Evolutionary conservation across 2,797 vertebrate species (phyloP), one percentile per base, ranked within the genome.

Genomic region (Hypotaenidia okinawae): DNA sequence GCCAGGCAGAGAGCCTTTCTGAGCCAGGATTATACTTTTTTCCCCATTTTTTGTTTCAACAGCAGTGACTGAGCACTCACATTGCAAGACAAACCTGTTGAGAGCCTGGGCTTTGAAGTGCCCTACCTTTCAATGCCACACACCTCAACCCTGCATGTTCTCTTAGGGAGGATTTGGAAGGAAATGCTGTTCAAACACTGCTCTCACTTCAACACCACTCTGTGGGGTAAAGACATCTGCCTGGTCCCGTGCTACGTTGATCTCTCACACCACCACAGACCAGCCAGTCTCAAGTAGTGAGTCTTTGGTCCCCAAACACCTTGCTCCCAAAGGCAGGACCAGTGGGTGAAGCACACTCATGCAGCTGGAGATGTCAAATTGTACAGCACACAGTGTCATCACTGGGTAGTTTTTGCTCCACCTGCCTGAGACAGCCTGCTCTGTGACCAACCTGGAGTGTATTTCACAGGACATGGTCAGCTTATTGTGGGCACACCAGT

Each of bases 91-190:
- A 37, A 61, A 35, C 10, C 23, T 37, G 9, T 63, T 28, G 3
- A 12, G 27, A 12, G 3, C n/a, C 43, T 45, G 3, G 59, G 72
- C 25, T 86, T 79, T 70, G 19, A 87, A 18, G 8, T 16, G 16
- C 39, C 16, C 8, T 25, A 21, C 6, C 14, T 58, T 70, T 25
- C 32, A 22, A 23, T 47, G 45, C 45, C 45, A 47, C 22, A 47
- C 51, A n/a, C 11, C 3, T 0, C 39, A 25, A 22, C 45, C 22
- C 14, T 0, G 0, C 16, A 1, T 16, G 28, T 35, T 61, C 35
- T 35, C 5, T n/a, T 22, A 45, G 0, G 11, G 37, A 47, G 70
- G 32, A 37, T 68, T 59, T 63, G n/a, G 68, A 51, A 70, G n/a
- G 19, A 10, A 33, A 2, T 19, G 16, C 18, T 61, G 21, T 47